Percentiles rank a stretch among this genome's conserved stretches.
Evolutionary conservation across 2,797 vertebrate species (phyloP).

Genomic region (Momotus momota): DNA sequence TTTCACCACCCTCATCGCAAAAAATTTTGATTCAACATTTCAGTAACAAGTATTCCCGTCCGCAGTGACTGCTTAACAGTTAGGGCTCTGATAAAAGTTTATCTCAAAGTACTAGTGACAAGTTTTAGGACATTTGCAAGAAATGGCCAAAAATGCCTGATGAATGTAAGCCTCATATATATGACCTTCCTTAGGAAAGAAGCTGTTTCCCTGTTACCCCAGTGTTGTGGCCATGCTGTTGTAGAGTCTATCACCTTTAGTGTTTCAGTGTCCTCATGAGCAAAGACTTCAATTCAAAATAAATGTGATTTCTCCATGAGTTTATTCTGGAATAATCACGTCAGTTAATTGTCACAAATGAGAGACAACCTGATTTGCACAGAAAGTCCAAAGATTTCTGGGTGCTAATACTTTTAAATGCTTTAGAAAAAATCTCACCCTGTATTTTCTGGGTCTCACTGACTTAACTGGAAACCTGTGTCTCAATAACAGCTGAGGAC

Average conservation of each 20-base stretch:
- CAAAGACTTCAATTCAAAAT: neutral
- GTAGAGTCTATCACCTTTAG: neutral
- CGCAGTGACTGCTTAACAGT: neutral
- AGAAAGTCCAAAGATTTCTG: neutral
- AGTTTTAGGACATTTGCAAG: neutral
- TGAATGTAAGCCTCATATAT: neutral
- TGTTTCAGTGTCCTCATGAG: neutral
- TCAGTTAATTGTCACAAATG: neutral
- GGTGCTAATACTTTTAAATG: neutral
- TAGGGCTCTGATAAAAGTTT: neutral
- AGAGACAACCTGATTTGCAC: neutral
- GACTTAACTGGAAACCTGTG: neutral
- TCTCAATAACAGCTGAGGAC: neutral
- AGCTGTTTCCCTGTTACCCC: neutral
- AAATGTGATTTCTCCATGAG: neutral
- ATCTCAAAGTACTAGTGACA: neutral
- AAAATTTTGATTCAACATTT: neutral
- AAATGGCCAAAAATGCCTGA: neutral
- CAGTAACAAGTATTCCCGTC: neutral
- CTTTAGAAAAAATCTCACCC: neutral
- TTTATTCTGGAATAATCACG: neutral
- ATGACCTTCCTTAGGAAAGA: neutral
- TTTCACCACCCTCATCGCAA: neutral
- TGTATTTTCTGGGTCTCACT: neutral
- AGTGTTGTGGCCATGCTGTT: accelerated